These are phyloP conservation scores for Bubalus kerabau DNA, from an alignment of 2,113 vertebrate genomes.

Conservation along the genomic window DNA sequence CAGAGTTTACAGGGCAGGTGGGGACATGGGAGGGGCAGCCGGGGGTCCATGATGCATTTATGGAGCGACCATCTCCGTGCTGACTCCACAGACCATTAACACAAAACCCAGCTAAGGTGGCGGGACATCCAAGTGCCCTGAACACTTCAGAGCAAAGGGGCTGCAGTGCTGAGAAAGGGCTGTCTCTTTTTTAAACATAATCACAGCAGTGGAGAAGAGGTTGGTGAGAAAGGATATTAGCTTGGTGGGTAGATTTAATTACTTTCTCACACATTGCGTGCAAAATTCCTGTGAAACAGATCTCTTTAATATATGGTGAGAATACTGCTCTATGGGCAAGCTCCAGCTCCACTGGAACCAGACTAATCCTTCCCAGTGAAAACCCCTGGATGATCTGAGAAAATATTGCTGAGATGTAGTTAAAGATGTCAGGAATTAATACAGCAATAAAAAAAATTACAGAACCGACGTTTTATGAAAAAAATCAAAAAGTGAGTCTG, in stretches of 20 bases:
- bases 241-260: neutral
- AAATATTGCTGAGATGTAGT: neutral
- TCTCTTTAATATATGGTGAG: neutral
- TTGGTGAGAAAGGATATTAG: neutral
- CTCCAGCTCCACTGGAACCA: no score
- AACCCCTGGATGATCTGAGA: neutral
- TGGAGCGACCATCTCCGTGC: accelerated
- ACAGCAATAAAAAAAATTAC: neutral
- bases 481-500: neutral
- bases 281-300: neutral
- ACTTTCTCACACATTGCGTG: accelerated
- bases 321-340: neutral
- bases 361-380: neutral
- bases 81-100: neutral
- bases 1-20: neutral
- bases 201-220: no score
- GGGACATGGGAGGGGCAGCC: accelerated
- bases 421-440: neutral
- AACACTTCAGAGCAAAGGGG: neutral
- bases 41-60: accelerated
- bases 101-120: neutral
- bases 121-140: neutral
- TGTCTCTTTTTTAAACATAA: neutral
- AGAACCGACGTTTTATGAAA: neutral
- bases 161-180: neutral